Percentiles rank a stretch among this genome's conserved stretches.
Conservation (phyloP, 2,888 invertebrate genomes). For the Prenolepis imparis region DNA sequence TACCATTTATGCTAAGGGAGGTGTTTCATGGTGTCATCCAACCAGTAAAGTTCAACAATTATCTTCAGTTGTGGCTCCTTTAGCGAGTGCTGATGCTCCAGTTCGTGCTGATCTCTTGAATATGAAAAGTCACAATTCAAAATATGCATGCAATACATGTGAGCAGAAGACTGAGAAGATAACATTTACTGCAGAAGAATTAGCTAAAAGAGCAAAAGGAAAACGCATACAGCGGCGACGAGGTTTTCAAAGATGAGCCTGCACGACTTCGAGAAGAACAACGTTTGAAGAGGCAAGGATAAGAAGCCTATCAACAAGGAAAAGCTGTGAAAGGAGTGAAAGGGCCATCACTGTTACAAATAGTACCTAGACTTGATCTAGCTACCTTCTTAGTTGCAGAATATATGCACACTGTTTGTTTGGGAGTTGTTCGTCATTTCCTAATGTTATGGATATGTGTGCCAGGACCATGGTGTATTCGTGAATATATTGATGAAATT, state of each 20-base stretch:
- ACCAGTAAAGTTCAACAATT: constrained; percentile 2
- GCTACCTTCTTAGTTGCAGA: constrained; percentile 11
- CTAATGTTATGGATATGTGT: neutral
- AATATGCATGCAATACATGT: constrained; percentile 9
- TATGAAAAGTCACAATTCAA: neutral
- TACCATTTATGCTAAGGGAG: constrained; percentile 11
- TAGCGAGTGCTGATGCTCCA: constrained; percentile 9
- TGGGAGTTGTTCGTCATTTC: constrained; percentile 4
- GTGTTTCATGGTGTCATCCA: neutral
- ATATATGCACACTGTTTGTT: constrained; percentile 8
- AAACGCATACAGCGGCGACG: constrained; percentile 4
- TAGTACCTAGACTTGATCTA: constrained; percentile 3
- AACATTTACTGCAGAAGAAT: neutral
- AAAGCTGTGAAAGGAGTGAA: neutral
- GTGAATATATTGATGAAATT: neutral
- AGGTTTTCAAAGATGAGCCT: constrained; percentile 8
- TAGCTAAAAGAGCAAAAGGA: neutral
- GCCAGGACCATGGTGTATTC: neutral
- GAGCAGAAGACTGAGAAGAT: constrained; percentile 10
- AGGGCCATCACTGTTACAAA: neutral
- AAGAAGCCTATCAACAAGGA: neutral
- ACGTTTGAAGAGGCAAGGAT: constrained; percentile 10
- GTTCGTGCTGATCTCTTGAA: constrained; percentile 2
- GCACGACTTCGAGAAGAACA: constrained; percentile 4
- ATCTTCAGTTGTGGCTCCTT: constrained; percentile 10